Evolutionary conservation across 2,113 vertebrate species (phyloP).

Genomic region (Clarias magur): DNA sequence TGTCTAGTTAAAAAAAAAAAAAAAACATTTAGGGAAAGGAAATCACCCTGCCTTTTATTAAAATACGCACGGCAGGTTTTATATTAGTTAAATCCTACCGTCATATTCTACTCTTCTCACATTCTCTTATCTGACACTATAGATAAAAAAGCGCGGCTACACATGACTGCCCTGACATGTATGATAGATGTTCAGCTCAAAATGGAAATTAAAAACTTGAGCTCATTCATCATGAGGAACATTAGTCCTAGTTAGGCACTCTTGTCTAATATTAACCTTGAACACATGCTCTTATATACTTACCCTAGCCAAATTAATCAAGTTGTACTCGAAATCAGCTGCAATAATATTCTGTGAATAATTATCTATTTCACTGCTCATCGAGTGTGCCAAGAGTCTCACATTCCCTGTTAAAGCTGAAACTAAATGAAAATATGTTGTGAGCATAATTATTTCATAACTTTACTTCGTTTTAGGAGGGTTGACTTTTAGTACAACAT

Average conservation of each 20-base stretch:
- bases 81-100: conserved; percentile 5
- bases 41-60: background rate
- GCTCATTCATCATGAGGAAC: conserved; percentile 42
- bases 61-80: background rate
- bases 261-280: conserved; percentile 46
- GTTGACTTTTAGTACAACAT: conserved; percentile 47
- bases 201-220: conserved; percentile 50
- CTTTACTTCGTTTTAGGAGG: background rate
- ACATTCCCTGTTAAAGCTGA: conserved; percentile 8
- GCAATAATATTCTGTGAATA: conserved; percentile 30
- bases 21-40: background rate
- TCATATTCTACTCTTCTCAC: conserved; percentile 12
- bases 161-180: conserved; percentile 51
- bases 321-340: conserved; percentile 13
- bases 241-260: conserved; percentile 38
- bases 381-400: background rate
- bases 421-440: background rate
- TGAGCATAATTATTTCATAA: conserved; percentile 19
- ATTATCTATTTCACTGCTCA: conserved; percentile 21
- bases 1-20: background rate
- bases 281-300: conserved; percentile 40
- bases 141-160: conserved; percentile 43
- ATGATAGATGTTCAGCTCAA: conserved; percentile 48
- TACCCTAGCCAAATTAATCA: conserved; percentile 30
- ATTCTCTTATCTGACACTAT: conserved; percentile 47